phyloP scores from a whole-genome alignment of 1,140 invertebrate species.

The Drosophila yakuba region DNA sequence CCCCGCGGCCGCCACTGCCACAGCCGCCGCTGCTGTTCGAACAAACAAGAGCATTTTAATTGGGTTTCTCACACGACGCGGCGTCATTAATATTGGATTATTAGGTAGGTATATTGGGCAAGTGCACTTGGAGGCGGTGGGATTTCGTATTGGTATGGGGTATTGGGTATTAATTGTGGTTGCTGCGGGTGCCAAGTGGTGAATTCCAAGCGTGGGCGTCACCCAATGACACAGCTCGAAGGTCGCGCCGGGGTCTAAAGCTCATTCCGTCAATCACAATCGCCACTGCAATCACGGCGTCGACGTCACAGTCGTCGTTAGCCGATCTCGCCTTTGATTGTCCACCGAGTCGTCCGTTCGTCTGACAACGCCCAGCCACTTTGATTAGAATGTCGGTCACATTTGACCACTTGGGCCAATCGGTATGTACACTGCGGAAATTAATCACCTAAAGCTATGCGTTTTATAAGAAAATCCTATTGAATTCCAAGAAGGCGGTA shows the following conservation, averaged over 20 bases:
- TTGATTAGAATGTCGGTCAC: slow-evolving; percentile 56
- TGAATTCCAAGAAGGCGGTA: too few relatives aligned
- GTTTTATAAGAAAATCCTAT: not conserved
- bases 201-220: slow-evolving; percentile 76
- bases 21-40: slow-evolving; percentile 61
- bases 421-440: slow-evolving; percentile 18
- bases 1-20: slow-evolving; percentile 50
- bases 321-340: slow-evolving; percentile 40
- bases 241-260: slow-evolving; percentile 50
- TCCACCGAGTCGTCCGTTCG: slow-evolving; percentile 35
- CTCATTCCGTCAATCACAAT: slow-evolving; percentile 38
- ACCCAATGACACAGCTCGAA: slow-evolving; percentile 51
- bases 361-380: slow-evolving; percentile 46
- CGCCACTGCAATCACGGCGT: slow-evolving; percentile 59
- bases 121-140: slow-evolving; percentile 49
- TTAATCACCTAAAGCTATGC: not conserved
- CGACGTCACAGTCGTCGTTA: slow-evolving; percentile 59
- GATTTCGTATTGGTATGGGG: not conserved
- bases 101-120: slow-evolving; percentile 48
- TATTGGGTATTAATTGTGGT: slow-evolving; percentile 51
- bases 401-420: slow-evolving; percentile 17
- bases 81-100: slow-evolving; percentile 52
- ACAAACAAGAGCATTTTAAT: slow-evolving; percentile 46
- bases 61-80: slow-evolving; percentile 35
- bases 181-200: slow-evolving; percentile 60